Percentiles rank a stretch among this genome's conserved stretches.
These are phyloP conservation scores for Trichopria drosophilae DNA, from an alignment of 2,888 invertebrate species.

Conservation along the genomic window DNA sequence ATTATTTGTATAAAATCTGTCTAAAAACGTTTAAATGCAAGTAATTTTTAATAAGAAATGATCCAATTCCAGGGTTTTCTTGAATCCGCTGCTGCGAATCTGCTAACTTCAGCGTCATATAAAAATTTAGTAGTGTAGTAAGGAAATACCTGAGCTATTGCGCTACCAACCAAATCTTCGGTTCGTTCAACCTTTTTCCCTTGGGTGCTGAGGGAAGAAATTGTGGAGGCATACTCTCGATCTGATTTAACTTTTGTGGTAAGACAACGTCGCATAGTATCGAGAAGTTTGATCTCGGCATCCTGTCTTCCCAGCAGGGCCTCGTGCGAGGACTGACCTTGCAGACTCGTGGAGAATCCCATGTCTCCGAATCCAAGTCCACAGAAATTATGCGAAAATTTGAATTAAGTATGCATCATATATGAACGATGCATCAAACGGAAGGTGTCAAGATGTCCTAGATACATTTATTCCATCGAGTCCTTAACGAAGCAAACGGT, in stretches of 20 bases:
- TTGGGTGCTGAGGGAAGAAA: constrained; percentile 78
- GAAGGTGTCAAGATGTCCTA: too few species aligned
- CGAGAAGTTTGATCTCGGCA: constrained; percentile 88
- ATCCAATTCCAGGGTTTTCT: too few species aligned
- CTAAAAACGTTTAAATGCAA: neutral
- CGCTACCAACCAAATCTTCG: constrained; percentile 71
- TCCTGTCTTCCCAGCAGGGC: constrained; percentile 88
- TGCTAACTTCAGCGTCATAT: neutral
- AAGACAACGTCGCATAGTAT: constrained; percentile 86
- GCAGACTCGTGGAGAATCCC: constrained; percentile 85
- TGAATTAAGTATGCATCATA: too few species aligned
- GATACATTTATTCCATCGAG: too few species aligned
- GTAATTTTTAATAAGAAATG: neutral
- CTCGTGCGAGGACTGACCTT: constrained; percentile 88
- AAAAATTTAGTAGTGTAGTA: neutral
- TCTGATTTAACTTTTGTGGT: constrained; percentile 88
- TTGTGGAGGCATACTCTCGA: constrained; percentile 84
- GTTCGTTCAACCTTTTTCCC: constrained; percentile 81
- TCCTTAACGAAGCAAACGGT: too few species aligned
- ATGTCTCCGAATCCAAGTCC: too few species aligned
- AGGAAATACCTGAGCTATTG: constrained; percentile 53
- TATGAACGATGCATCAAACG: too few species aligned
- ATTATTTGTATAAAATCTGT: too few species aligned
- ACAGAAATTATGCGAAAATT: too few species aligned
- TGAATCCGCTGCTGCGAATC: too few species aligned